Percentiles rank a stretch among this genome's conserved stretches.
phyloP scores from a whole-genome alignment of 2,888 invertebrate genomes.

The Achlya flavicornis region DNA sequence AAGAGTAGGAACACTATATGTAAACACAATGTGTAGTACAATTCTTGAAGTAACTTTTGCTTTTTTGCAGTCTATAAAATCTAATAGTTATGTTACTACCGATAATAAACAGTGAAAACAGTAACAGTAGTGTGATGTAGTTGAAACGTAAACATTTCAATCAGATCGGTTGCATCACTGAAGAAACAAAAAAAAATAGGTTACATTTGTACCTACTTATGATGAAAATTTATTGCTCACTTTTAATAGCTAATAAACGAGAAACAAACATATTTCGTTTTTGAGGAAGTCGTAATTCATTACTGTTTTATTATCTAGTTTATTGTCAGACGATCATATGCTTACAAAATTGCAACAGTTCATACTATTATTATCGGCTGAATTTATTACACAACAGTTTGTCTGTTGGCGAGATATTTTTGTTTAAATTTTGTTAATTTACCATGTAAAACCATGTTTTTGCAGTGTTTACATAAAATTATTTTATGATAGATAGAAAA shows the following conservation, averaged over 20 bases:
- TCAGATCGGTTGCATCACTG: neutral
- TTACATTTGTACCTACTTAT: neutral
- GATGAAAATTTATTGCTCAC: neutral
- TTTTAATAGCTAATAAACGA: neutral
- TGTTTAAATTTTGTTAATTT: too few relatives aligned
- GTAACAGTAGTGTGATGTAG: neutral
- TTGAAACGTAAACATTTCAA: neutral
- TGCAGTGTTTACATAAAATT: too few relatives aligned
- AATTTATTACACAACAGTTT: too few relatives aligned
- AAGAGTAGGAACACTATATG: too few relatives aligned
- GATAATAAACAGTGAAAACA: neutral
- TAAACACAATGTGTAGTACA: too few relatives aligned
- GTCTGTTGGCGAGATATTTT: too few relatives aligned
- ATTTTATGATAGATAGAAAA: too few relatives aligned
- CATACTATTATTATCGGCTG: neutral
- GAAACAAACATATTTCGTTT: neutral
- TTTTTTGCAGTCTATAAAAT: neutral
- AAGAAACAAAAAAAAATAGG: neutral
- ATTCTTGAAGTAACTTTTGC: too few relatives aligned
- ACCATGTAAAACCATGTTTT: too few relatives aligned
- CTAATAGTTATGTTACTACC: neutral
- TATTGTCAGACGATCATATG: neutral
- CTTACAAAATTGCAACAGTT: neutral
- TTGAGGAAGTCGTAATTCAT: neutral
- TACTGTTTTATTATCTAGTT: neutral